Base-by-base conservation (phyloP, 2,113 vertebrate genomes). In the Amphilophus citrinellus region DNA sequence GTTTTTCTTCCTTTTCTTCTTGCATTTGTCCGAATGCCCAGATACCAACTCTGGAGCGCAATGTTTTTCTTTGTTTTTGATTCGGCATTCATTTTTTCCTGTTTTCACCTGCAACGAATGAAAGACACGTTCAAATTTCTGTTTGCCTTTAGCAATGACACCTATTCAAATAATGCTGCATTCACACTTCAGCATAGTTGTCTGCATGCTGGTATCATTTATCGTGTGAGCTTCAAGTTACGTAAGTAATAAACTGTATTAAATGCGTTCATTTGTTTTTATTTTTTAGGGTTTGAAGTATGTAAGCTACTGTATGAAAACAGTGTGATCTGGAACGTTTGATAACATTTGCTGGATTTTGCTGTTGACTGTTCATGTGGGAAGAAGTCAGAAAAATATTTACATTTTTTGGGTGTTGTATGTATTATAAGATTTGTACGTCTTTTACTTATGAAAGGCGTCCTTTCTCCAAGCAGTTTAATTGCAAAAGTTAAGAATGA, bases 81-180 rank as follows among this genome's bases (percentile, higher is more conserved):
- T 44, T 62, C 32, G 76, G 61, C 84, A 82, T 1, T 73, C 60
- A 32, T 61, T 68, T 76, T 11, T 50, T 35, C 77, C 27, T 10
- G 7, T 85, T 75, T 2, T 87, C 66, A 94, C 88, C 95, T 95
- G 93, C 44, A 88, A 92, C 27, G n/a, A 90, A 24, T 84, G 14
- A 76, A 83, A 24, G 22, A 84, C 1, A 76, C 8, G 85, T 92
- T 68, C 37, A 11, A 32, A 10, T 32, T 53, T 47, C 32, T 3
- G 2, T 61, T 78, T n/a, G 4, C 24, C 7, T 13, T 82, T 20
- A 39, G 17, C 18, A 83, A 3, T 32, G 35, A 65, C 22, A 57
- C 35, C 61, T 73, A 13, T 53, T 53, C 24, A 63, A 32, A 15
- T 18, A 63, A 22, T 20, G 14, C 10, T 73, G 44, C 66, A 73